Evolutionary conservation across 2,113 vertebrate species (phyloP), one percentile per base, ranked within the genome.

Genomic region (Tragelaphus strepsiceros): DNA sequence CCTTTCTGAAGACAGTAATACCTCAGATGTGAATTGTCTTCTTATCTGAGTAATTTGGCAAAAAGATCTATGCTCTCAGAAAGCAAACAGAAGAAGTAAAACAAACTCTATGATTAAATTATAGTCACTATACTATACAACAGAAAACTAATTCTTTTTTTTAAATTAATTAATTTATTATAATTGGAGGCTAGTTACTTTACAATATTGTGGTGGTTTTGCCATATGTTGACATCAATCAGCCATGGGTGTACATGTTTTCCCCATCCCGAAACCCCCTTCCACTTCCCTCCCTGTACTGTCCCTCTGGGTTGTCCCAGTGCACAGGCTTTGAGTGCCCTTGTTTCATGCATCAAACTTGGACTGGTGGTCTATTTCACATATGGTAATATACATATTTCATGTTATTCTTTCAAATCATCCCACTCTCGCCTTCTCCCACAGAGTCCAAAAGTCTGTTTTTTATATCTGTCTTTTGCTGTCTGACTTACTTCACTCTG

Each of bases 21-120:
- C 24, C 71, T 96, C 32, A 82, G n/a, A 17, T 80, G 74, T 56
- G n/a, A 71, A 26, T 24, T 88, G 28, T 92, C 51, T 91, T 88
- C 59, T 96, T 28, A 11, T 24, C 13, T 64, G 54, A 9, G 8
- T 21, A 77, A 54, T 89, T 46, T 54, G 85, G 56, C 17, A 84
- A 88, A 53, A 64, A 93, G 28, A 84, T 82, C 16, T 71, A 15
- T 71, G 82, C 11, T 24, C 74, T 77, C 30, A 81, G 39, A 94
- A 28, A 49, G 43, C 51, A 80, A 91, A 78, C 14, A 84, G 32
- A 39, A 39, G n/a, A n/a, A 39, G 21, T 74, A 39, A 74, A 74
- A 74, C 67, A 74, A 6, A 43, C 11, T 77, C 22, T 87, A 2
- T 21, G 49, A 49, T 83, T 43, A 78, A 2, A 7, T 46, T 49